Evolutionary conservation across 2,888 invertebrate species (phyloP).

Genomic region (Spilarctia lutea): DNA sequence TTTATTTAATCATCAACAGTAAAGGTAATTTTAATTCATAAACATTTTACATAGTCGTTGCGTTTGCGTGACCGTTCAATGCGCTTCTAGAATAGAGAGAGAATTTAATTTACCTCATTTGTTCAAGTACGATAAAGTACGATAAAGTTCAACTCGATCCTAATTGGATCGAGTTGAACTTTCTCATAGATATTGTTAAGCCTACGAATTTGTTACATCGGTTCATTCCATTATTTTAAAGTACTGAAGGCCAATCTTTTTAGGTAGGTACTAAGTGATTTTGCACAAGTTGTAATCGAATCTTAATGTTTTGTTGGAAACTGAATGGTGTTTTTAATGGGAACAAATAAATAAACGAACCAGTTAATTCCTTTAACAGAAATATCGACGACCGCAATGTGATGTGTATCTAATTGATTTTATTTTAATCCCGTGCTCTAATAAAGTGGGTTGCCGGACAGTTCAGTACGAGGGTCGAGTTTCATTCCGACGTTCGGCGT

Average conservation of each 20-base stretch:
- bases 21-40: not conserved
- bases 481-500: not conserved
- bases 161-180: constrained; percentile 22
- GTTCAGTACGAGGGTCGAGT: not conserved
- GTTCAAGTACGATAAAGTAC: constrained; percentile 18
- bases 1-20: not conserved
- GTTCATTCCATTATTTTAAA: constrained; percentile 44
- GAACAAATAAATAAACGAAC: not conserved
- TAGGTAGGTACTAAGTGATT: constrained; percentile 12
- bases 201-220: constrained; percentile 40
- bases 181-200: constrained; percentile 38
- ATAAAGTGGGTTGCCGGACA: constrained; percentile 18
- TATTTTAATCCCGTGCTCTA: constrained; percentile 32
- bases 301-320: constrained; percentile 6
- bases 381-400: not conserved
- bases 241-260: constrained; percentile 24
- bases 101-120: constrained; percentile 28
- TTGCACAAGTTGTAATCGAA: constrained; percentile 10
- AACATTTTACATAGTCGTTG: not conserved
- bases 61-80: not conserved
- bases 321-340: not conserved
- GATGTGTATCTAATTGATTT: constrained; percentile 35
- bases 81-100: constrained; percentile 9
- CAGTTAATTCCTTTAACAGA: not conserved
- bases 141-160: too few species aligned